These are phyloP conservation scores for Tapirus terrestris DNA, from an alignment of 2,113 vertebrate species.

Conservation along the genomic window DNA sequence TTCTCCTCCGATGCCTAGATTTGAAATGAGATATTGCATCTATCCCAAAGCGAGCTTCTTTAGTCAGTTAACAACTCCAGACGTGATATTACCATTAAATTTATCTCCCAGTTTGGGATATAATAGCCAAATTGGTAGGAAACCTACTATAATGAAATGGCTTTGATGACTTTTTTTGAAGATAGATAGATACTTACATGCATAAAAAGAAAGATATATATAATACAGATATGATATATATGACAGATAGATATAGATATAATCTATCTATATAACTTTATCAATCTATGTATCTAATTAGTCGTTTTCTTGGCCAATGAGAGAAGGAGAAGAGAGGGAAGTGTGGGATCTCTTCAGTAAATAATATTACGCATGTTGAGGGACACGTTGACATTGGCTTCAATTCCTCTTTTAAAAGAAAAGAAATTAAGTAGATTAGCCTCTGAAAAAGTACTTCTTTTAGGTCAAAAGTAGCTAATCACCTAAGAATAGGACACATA, in stretches of 20 bases:
- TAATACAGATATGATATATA: neutral
- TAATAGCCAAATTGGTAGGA: conserved; percentile 19
- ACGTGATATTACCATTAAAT: neutral
- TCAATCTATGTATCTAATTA: neutral
- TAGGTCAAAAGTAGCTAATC: neutral
- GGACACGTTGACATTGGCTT: neutral
- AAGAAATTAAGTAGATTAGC: neutral
- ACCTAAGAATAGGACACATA: neutral
- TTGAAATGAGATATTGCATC: neutral
- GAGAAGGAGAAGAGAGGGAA: neutral
- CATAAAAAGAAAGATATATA: neutral
- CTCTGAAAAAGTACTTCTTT: neutral
- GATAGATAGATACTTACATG: neutral
- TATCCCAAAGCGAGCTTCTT: neutral
- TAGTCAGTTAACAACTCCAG: neutral
- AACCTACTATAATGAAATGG: neutral
- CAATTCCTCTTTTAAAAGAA: neutral
- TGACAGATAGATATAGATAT: neutral
- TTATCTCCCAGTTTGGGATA: neutral
- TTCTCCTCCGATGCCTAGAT: neutral
- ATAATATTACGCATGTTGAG: neutral
- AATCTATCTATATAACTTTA: neutral
- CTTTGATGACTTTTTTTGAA: neutral
- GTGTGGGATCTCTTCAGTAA: neutral
- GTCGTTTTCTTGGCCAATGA: neutral